These are phyloP conservation scores for Nowickia ferox DNA, from an alignment of 2,888 invertebrate genomes.

Conservation along the genomic window DNA sequence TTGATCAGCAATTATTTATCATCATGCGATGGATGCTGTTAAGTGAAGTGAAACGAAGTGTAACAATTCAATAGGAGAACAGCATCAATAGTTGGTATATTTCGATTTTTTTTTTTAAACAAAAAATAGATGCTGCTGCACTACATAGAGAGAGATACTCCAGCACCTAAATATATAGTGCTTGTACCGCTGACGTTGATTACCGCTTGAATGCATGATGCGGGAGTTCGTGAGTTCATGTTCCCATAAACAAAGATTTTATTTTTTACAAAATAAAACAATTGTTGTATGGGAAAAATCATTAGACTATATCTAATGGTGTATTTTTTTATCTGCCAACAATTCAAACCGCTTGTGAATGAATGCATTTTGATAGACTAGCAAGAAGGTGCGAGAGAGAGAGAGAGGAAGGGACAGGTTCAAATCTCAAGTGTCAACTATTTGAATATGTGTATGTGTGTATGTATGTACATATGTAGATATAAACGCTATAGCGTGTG, in stretches of 20 bases:
- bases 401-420: neutral
- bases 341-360: constrained; percentile 8
- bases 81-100: constrained; percentile 63
- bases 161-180: constrained; percentile 25
- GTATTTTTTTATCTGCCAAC: neutral
- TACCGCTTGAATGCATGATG: constrained; percentile 67
- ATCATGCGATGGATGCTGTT: constrained; percentile 71
- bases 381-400: neutral
- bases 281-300: constrained; percentile 58
- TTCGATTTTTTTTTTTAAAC: neutral
- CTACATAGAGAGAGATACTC: constrained; percentile 17
- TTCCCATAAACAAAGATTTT: constrained; percentile 66
- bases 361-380: constrained; percentile 43
- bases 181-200: constrained; percentile 52
- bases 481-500: constrained; percentile 45
- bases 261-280: constrained; percentile 40
- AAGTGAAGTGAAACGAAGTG: constrained; percentile 74
- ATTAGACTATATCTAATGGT: constrained; percentile 64
- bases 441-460: constrained; percentile 7
- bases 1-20: constrained; percentile 60
- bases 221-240: constrained; percentile 69
- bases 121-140: constrained; percentile 47
- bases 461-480: too few species aligned
- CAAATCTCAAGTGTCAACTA: constrained; percentile 57
- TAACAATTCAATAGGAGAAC: constrained; percentile 73